A percentile compares a stretch with the other conserved stretches of the same genome.
Evolutionary conservation across 2,797 vertebrate species (phyloP).

Genomic region (Varecia variegata): DNA sequence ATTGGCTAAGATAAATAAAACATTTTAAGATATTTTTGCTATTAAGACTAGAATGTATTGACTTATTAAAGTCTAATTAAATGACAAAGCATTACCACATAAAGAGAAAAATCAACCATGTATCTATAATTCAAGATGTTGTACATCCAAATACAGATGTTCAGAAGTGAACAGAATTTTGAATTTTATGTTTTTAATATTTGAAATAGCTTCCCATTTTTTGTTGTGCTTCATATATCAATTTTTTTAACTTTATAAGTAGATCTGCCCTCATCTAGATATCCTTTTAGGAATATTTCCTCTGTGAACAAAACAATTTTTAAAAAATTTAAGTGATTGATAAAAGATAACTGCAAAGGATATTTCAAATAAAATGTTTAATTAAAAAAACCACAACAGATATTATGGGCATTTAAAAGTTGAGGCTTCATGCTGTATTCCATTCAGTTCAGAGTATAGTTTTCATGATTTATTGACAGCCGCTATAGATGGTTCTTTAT

Average conservation of each 20-base stretch:
- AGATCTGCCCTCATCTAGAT: background rate
- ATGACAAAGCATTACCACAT: background rate
- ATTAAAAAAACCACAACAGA: conserved; percentile 52
- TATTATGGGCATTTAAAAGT: conserved; percentile 71
- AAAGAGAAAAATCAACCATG: background rate
- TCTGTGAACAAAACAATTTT: background rate
- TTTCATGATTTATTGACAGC: conserved; percentile 84
- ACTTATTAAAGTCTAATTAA: conserved; percentile 23
- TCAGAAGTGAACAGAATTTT: background rate
- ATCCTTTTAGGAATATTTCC: background rate
- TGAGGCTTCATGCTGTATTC: conserved; percentile 71
- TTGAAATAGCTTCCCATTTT: background rate
- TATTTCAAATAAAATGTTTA: conserved; percentile 62
- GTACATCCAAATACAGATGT: background rate
- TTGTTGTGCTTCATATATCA: background rate
- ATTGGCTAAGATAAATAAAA: conserved; percentile 22
- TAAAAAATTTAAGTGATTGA: background rate
- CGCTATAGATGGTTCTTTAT: conserved; percentile 81
- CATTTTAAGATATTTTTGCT: conserved; percentile 15
- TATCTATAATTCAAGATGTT: background rate
- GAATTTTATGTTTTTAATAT: background rate
- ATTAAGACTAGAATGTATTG: background rate
- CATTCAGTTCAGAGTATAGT: conserved; percentile 73
- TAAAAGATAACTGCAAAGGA: conserved; percentile 21
- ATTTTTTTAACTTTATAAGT: background rate